Evolutionary conservation across 2,888 invertebrate species (phyloP), one percentile per base, ranked within the genome.

Genomic region (Leptinotarsa tumamoca): DNA sequence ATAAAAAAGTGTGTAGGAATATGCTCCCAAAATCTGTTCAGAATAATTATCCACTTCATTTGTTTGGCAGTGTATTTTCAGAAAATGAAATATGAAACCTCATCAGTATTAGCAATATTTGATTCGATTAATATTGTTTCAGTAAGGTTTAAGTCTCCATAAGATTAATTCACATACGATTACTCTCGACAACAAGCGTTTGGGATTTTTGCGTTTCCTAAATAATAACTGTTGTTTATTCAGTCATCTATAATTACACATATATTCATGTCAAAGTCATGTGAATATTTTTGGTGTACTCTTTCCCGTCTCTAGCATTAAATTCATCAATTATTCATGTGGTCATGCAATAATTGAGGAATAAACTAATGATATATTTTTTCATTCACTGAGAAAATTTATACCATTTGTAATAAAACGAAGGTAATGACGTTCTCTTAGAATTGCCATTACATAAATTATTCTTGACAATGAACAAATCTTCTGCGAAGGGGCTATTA

Each of bases 231-330:
- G 58, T 33, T 63, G n/a, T 33, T n/a, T 33, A 10, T 63, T 17
- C 63, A 13, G 17, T 21, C 13, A 27, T n/a, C 17, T 5, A 33
- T 63, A 63, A 63, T 63, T 43, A 23, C 27, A 33, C n/a, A 33
- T 43, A 27, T 33, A 63, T 63, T n/a, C 43, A 63, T 63, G 63
- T 63, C 63, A 63, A 63, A 63, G 43, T 63, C 63, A 63, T 63
- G 63, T 33, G 43, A 27, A 43, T 63, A 13, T 63, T 63, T 63
- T 63, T 17, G 63, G 43, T 15, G 63, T 63, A 10, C 63, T 43
- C 27, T 63, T 33, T 63, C n/a, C 5, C n/a, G 63, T 63, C 15
- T 33, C 7, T n/a, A 63, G 33, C 63, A 33, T 63, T 63, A 33
- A 33, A 63, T n/a, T 15, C 43, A 10, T 33, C 63, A 33, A 43